These are phyloP conservation scores for Pseudocheirus occidentalis DNA, from an alignment of 2,797 vertebrate genomes.

Conservation along the genomic window DNA sequence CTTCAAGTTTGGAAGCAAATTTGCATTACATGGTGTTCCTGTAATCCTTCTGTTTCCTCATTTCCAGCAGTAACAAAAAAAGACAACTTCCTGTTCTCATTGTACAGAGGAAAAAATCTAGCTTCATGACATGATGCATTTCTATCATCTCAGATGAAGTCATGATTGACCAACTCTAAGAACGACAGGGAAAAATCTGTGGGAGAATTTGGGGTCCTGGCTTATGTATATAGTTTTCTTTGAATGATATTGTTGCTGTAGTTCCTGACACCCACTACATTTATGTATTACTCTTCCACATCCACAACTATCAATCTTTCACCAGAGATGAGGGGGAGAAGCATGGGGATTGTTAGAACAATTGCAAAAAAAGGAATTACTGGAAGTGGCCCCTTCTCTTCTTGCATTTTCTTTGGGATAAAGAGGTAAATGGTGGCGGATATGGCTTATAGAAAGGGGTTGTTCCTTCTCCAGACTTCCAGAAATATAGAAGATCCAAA, in stretches of 20 bases:
- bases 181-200: neutral
- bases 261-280: neutral
- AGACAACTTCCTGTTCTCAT: neutral
- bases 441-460: neutral
- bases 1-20: neutral
- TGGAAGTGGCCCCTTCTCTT: neutral
- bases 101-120: neutral
- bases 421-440: neutral
- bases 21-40: neutral
- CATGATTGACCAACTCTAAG: neutral
- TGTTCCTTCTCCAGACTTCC: neutral
- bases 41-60: neutral
- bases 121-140: neutral
- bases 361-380: neutral
- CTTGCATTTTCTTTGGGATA: neutral
- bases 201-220: neutral
- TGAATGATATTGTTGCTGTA: neutral
- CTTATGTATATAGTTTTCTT: neutral
- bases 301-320: neutral
- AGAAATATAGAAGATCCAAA: conserved; percentile 12
- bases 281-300: neutral
- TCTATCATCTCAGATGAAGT: neutral
- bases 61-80: neutral
- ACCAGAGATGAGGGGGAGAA: neutral
- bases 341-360: neutral